Conservation (phyloP, 2,113 vertebrate genomes). For the Amphiprion ocellaris region DNA sequence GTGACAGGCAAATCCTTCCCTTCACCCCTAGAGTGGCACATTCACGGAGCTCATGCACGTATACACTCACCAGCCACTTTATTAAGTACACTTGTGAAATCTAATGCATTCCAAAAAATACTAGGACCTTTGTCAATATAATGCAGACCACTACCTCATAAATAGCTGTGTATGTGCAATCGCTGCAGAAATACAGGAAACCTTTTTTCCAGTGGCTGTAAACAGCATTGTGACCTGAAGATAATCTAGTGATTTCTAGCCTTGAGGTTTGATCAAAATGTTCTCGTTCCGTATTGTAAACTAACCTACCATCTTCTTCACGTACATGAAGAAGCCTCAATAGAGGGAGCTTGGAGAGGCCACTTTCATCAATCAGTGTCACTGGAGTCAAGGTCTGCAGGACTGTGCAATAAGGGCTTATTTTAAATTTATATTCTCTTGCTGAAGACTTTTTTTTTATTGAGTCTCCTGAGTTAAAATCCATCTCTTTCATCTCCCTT, state of each 20-base stretch:
- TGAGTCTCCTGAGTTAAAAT: slow-evolving; percentile 28
- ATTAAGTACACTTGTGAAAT: not conserved
- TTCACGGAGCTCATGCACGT: slow-evolving; percentile 12
- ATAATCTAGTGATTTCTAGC: not conserved
- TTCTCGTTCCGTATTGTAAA: slow-evolving; percentile 6
- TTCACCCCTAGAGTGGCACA: not conserved
- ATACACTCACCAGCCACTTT: slow-evolving; percentile 2
- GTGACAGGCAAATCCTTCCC: slow-evolving; percentile 44
- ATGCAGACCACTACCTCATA: too few species aligned
- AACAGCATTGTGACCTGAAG: not conserved
- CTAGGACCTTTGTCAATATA: too few species aligned
- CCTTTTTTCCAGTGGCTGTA: not conserved
- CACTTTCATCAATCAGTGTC: slow-evolving; percentile 32
- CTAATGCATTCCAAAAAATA: too few species aligned
- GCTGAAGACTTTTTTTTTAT: slow-evolving; percentile 37
- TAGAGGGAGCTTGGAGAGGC: not conserved
- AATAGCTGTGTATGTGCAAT: not conserved
- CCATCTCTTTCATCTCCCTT: slow-evolving; percentile 51
- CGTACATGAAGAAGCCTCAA: not conserved
- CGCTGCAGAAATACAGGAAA: not conserved
- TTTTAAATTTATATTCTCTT: slow-evolving; percentile 31
- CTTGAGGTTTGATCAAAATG: not conserved
- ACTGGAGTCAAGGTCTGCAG: slow-evolving; percentile 25
- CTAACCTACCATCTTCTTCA: not conserved
- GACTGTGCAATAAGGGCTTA: slow-evolving; percentile 18